A percentile compares a stretch with the other conserved stretches of the same genome.
Evolutionary conservation across 2,797 vertebrate genomes (phyloP).

Genomic region (Spondyliosoma cantharus): DNA sequence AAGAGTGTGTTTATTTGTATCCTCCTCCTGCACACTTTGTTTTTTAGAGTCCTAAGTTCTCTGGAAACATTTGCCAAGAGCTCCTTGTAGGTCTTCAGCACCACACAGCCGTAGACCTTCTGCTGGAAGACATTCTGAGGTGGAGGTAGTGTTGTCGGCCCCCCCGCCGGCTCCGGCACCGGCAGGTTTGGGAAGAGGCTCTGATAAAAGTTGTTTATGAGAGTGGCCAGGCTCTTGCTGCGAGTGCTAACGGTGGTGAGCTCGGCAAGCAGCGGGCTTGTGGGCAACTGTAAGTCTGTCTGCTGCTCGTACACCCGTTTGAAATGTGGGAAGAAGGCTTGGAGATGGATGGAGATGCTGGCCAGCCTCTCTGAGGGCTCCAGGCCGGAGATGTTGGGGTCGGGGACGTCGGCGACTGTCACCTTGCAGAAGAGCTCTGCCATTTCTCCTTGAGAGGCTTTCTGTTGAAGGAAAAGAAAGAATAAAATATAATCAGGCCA

Average conservation of each 20-base stretch:
- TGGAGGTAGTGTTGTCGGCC: slow-evolving; percentile 74
- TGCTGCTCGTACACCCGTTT: slow-evolving; percentile 83
- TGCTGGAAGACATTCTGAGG: slow-evolving; percentile 85
- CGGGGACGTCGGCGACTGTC: slow-evolving; percentile 72
- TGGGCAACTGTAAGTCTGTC: slow-evolving; percentile 75
- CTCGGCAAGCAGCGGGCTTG: slow-evolving; percentile 59
- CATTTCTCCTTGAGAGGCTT: slow-evolving; percentile 78
- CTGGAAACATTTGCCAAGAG: slow-evolving; percentile 69
- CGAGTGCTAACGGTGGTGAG: slow-evolving; percentile 7
- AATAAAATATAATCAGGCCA: not conserved
- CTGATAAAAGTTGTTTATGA: slow-evolving; percentile 70
- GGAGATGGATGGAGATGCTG: slow-evolving; percentile 76
- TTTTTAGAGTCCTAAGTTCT: slow-evolving; percentile 77
- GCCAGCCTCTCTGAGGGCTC: slow-evolving; percentile 74
- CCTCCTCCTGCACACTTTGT: slow-evolving; percentile 60
- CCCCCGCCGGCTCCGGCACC: slow-evolving; percentile 69
- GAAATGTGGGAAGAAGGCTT: slow-evolving; percentile 79
- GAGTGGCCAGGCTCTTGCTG: slow-evolving; percentile 44
- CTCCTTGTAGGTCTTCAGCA: slow-evolving; percentile 81
- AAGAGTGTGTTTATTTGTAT: slow-evolving; percentile 26
- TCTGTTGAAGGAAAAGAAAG: slow-evolving; percentile 66
- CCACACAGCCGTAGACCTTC: slow-evolving; percentile 85
- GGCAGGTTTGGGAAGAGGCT: slow-evolving; percentile 82
- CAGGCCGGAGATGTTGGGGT: slow-evolving; percentile 79
- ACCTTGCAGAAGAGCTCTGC: slow-evolving; percentile 79